These are phyloP conservation scores for Pantherophis guttatus DNA, from an alignment of 2,113 vertebrate genomes.

Conservation along the genomic window DNA sequence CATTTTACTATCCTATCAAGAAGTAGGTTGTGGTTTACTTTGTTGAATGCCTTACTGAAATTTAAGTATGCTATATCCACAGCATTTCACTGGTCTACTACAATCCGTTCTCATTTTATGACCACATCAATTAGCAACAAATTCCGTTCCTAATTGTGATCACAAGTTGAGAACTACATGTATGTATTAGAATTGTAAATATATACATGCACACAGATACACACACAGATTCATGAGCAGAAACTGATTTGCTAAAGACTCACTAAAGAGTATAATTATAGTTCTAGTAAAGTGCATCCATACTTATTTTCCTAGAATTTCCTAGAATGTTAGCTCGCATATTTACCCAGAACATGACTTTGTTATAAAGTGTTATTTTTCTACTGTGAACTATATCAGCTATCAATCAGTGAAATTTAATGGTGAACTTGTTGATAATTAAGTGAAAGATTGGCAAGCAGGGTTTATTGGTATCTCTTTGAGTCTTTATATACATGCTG, in stretches of 20 bases:
- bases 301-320: neutral
- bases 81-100: no score
- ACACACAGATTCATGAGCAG: slow-evolving; percentile 1
- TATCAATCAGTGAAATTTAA: slow-evolving; percentile 31
- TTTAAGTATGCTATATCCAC: no score
- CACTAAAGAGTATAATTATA: slow-evolving; percentile 9
- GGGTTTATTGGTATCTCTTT: slow-evolving; percentile 15
- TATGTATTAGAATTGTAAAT: neutral
- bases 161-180: neutral
- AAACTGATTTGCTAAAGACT: neutral
- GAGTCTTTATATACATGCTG: slow-evolving; percentile 10
- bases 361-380: slow-evolving; percentile 22
- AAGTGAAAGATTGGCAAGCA: slow-evolving; percentile 19
- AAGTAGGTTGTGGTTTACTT: no score
- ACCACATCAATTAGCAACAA: no score
- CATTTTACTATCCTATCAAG: no score
- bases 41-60: no score
- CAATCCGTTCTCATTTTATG: no score
- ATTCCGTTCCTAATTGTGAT: no score
- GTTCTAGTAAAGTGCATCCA: slow-evolving; percentile 4
- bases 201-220: neutral
- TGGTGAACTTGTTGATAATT: slow-evolving; percentile 27
- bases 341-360: slow-evolving; percentile 13
- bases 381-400: slow-evolving; percentile 26
- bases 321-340: slow-evolving; percentile 3